A percentile compares a stretch with the other conserved stretches of the same genome.
These are phyloP conservation scores for Oceanodroma leucorhoa DNA, from an alignment of 2,797 vertebrate genomes.

Conservation along the genomic window DNA sequence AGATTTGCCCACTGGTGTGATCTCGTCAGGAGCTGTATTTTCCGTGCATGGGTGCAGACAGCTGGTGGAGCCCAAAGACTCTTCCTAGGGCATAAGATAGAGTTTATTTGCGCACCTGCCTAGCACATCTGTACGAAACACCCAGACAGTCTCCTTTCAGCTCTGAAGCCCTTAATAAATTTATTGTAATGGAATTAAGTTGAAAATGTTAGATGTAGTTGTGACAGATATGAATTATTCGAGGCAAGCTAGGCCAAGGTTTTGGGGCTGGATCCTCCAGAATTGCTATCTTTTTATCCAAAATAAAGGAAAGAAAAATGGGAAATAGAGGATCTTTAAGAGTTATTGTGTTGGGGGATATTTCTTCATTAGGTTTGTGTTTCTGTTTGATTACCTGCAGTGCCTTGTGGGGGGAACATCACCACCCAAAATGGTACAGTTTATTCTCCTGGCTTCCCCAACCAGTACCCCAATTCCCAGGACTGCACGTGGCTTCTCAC, in stretches of 20 bases:
- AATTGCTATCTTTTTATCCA: not conserved
- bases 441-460: conserved; percentile 95
- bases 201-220: not conserved
- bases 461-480: conserved; percentile 90
- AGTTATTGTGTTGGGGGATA: fast-evolving
- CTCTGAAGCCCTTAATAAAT: not conserved
- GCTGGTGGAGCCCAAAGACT: not conserved
- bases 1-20: not conserved
- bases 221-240: not conserved
- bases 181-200: not conserved
- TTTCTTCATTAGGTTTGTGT: not conserved
- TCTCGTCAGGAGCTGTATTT: not conserved
- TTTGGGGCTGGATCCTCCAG: not conserved
- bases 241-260: not conserved
- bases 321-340: fast-evolving
- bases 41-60: not conserved
- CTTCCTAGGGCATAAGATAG: not conserved
- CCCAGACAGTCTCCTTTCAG: not conserved
- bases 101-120: conserved; percentile 12
- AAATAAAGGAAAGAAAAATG: not conserved
- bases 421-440: conserved; percentile 92
- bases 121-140: not conserved
- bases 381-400: conserved; percentile 71
- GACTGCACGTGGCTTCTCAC: conserved; percentile 95
- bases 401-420: conserved; percentile 93